These are phyloP conservation scores for Turritopsis dohrnii DNA, from an alignment of 30 jellyfish, hydroid and myxozoan species.

Conservation along the genomic window DNA sequence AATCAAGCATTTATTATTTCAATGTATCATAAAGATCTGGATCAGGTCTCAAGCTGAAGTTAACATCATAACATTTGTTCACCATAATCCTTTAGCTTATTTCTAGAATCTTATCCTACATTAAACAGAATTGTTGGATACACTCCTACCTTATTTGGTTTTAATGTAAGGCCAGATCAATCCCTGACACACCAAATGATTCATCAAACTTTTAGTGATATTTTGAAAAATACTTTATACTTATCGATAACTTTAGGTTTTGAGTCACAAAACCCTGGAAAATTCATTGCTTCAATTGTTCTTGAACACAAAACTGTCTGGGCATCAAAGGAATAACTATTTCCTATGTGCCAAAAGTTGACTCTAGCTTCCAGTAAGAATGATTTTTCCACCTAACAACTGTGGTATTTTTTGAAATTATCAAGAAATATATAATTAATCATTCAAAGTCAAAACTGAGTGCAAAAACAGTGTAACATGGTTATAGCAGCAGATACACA, in stretches of 20 bases:
- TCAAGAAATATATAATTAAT: background rate
- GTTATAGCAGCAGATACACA: background rate
- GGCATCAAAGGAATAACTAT: background rate
- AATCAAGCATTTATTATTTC: too few species aligned
- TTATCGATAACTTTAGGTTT: background rate
- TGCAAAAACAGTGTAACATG: background rate
- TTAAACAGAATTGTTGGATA: background rate
- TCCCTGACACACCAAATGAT: background rate
- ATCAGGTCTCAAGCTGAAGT: too few species aligned
- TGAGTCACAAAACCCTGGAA: background rate
- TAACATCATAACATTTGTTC: too few species aligned
- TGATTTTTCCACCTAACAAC: background rate
- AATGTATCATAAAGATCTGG: too few species aligned
- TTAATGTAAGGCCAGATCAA: background rate
- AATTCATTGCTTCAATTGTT: background rate
- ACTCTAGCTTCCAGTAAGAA: background rate
- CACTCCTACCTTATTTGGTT: background rate
- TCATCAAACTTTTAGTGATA: background rate
- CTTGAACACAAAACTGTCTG: background rate
- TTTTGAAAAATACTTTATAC: background rate
- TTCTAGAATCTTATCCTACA: background rate
- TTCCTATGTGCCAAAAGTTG: background rate
- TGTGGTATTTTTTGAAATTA: background rate
- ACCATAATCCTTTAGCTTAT: too few species aligned
- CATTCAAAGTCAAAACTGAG: background rate